Evolutionary conservation across 2,797 vertebrate genomes (phyloP).

Genomic region (Pyrocephalus nanus): DNA sequence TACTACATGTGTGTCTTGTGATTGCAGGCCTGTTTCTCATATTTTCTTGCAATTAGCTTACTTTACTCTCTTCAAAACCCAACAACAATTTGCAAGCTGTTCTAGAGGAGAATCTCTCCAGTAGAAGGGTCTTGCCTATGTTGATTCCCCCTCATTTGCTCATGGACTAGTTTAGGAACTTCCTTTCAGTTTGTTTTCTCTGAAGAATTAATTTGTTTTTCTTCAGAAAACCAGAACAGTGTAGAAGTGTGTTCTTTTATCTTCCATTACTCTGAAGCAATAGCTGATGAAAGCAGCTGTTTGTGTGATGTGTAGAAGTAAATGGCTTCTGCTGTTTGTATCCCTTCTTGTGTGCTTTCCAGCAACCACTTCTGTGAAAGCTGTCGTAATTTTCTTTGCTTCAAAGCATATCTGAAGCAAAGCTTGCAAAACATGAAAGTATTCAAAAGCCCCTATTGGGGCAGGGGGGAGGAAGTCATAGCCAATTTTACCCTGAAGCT

Average conservation of each 20-base stretch:
- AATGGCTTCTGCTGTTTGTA: neutral
- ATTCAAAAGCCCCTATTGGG: neutral
- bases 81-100: neutral
- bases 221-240: neutral
- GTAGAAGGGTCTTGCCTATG: neutral
- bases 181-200: neutral
- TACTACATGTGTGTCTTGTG: fast-evolving
- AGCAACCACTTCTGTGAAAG: neutral
- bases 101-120: neutral
- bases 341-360: neutral
- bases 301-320: neutral
- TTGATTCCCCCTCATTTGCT: neutral
- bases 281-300: neutral
- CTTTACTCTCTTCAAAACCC: neutral
- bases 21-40: neutral
- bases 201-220: neutral
- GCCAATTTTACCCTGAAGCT: neutral
- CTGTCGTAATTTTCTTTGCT: neutral
- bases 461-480: neutral
- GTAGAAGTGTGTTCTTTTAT: neutral
- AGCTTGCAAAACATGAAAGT: neutral
- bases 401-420: neutral
- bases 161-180: neutral
- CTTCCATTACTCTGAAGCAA: neutral
- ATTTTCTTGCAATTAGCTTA: neutral